Base-by-base conservation (phyloP, 2,888 invertebrate species). In the Yponomeuta sedellus region DNA sequence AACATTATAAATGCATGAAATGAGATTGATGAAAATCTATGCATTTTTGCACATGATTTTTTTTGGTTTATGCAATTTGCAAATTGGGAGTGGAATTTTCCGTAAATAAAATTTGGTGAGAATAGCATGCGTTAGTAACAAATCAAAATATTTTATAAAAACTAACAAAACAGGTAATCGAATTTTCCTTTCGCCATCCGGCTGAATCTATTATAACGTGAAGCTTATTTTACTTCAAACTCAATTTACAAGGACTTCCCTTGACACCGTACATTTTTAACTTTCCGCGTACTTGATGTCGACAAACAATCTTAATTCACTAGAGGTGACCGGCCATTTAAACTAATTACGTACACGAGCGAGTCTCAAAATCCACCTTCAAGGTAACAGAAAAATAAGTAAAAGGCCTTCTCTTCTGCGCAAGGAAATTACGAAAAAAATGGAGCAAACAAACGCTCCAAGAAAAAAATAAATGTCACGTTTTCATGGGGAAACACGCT, bases 221-320 rank as follows among this genome's bases (percentile, higher is more conserved):
- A 6, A 34, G 34, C 16, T 39, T 25, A 63, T 68, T 67, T 65
- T 66, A 66, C 61, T 64, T 28, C 66, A 69, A 71, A 73, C 66
- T 52, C 66, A 67, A 69, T 70, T 69, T 64, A 56, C 66, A 56
- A 64, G 66, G 57, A 25, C 64, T 12, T 65, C 64, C 22, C 28
- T n/a, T 67, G 67, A 69, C 8, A 16, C 16, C 16, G 5, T 12
- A 52, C 52, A 52, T 69, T 68, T 61, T 40, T 25, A 64, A 66
- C 52, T 28, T 28, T 61, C 61, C 62, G n/a, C n/a, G n/a, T 69
- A 65, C 68, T 70, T 74, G 74, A 75, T 74, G 74, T 74, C 76
- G 75, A 78, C 77, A 79, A 78, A 81, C 77, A 77, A 79, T 78
- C 76, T 76, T 81, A 83, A 85, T 83, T 83, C 75, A 71, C 71